Percentiles rank a stretch among this genome's conserved stretches.
Evolutionary conservation across 2,888 invertebrate species (phyloP).

Genomic region (Hedychridium roseum): DNA sequence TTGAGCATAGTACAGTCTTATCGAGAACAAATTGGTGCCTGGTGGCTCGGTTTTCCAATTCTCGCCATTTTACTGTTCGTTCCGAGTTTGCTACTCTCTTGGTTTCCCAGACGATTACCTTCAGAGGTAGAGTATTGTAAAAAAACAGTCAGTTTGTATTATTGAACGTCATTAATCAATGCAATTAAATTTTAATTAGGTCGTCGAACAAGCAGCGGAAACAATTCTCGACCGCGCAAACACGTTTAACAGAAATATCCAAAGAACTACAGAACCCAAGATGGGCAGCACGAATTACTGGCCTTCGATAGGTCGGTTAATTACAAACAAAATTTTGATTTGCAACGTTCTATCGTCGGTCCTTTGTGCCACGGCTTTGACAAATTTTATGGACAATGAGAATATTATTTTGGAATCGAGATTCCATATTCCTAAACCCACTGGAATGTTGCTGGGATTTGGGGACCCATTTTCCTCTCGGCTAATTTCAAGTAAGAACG

Average conservation of each 20-base stretch:
- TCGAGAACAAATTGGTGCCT: conserved; percentile 56
- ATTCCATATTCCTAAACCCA: conserved; percentile 66
- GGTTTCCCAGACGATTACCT: conserved; percentile 69
- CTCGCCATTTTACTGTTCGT: conserved; percentile 64
- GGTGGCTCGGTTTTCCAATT: conserved; percentile 67
- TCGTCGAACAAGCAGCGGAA: conserved; percentile 68
- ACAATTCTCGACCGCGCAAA: conserved; percentile 60
- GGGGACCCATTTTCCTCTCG: conserved; percentile 67
- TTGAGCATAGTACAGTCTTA: conserved; percentile 46
- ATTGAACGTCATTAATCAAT: background rate
- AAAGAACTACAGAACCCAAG: conserved; percentile 26
- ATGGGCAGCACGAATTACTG: conserved; percentile 60
- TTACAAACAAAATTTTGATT: conserved; percentile 68
- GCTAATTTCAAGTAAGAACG: conserved; percentile 63
- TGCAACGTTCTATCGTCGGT: conserved; percentile 66
- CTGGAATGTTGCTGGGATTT: conserved; percentile 62
- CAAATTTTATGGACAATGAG: conserved; percentile 68
- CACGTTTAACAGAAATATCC: conserved; percentile 20
- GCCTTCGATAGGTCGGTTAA: conserved; percentile 65
- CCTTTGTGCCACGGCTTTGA: conserved; percentile 66
- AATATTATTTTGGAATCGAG: conserved; percentile 69
- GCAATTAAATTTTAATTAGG: conserved; percentile 47
- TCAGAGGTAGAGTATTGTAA: conserved; percentile 47
- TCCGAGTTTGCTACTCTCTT: conserved; percentile 65
- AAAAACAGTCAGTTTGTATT: background rate